Percentiles rank a stretch among this genome's conserved stretches.
Conservation (phyloP, 2,113 vertebrate species). For the Equus przewalskii region DNA sequence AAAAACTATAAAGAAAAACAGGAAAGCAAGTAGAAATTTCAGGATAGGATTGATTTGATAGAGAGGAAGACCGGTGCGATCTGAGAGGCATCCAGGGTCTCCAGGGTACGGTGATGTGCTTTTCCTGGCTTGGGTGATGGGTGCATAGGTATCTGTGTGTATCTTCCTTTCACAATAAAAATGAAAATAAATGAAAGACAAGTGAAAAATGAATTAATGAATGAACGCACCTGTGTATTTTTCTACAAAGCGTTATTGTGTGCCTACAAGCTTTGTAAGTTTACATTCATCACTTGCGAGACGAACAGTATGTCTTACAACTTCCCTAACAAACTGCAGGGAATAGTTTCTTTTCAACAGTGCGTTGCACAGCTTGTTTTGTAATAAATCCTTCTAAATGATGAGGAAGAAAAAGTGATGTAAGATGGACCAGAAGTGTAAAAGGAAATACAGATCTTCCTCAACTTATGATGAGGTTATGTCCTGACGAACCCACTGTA, state of each 20-base stretch:
- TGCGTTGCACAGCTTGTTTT: not conserved
- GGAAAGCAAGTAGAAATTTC: not conserved
- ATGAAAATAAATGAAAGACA: not conserved
- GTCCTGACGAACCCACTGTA: no score
- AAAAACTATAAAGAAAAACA: not conserved
- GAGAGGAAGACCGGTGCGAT: not conserved
- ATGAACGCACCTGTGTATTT: not conserved
- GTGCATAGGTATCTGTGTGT: not conserved
- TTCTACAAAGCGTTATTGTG: not conserved
- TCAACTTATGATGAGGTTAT: no score
- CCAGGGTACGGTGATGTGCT: not conserved
- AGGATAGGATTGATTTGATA: not conserved
- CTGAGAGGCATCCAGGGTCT: fast-evolving
- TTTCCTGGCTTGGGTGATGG: not conserved
- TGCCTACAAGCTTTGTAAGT: not conserved
- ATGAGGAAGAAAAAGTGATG: not conserved
- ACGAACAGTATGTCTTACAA: not conserved
- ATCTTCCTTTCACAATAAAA: slow-evolving; percentile 32
- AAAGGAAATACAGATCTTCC: not conserved
- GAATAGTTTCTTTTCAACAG: not conserved
- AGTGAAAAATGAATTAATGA: not conserved
- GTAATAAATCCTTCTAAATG: slow-evolving; percentile 24
- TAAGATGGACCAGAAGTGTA: not conserved
- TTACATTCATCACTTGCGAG: not conserved
- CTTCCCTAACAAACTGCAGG: not conserved